phyloP scores from a whole-genome alignment of 2,797 vertebrate genomes.

The Takifugu rubripes region DNA sequence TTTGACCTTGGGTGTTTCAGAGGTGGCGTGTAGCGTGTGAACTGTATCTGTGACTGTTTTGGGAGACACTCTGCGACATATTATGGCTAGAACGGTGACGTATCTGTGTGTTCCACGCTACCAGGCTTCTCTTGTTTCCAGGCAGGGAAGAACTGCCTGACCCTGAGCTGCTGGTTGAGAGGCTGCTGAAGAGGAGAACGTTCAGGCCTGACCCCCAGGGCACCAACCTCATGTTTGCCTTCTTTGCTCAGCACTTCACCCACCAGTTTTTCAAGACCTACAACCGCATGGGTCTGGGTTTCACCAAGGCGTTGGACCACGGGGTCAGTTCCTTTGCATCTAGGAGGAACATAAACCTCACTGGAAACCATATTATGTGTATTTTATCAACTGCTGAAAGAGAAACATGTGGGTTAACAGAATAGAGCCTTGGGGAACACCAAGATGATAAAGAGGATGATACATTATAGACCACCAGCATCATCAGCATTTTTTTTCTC shows the following conservation, averaged over 20 bases:
- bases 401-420: not conserved
- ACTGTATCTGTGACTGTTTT: constrained; percentile 29
- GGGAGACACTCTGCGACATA: constrained; percentile 1
- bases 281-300: constrained; percentile 88
- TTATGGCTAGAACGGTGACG: constrained; percentile 38
- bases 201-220: constrained; percentile 89
- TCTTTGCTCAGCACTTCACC: constrained; percentile 98
- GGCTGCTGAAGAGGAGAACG: constrained; percentile 81
- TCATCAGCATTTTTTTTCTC: not conserved
- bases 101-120: constrained; percentile 18
- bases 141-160: constrained; percentile 84
- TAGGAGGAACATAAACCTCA: not conserved
- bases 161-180: constrained; percentile 77
- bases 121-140: constrained; percentile 49
- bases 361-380: no score
- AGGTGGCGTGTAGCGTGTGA: constrained; percentile 1
- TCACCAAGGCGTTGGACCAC: constrained; percentile 87
- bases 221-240: constrained; percentile 93
- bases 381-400: not conserved
- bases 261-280: constrained; percentile 98
- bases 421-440: not conserved
- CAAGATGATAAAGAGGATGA: not conserved
- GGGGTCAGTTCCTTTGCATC: constrained; percentile 79
- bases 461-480: not conserved
- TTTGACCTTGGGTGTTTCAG: constrained; percentile 24